Base-by-base conservation (phyloP, 2,113 vertebrate genomes). In the Pseudorasbora parva region DNA sequence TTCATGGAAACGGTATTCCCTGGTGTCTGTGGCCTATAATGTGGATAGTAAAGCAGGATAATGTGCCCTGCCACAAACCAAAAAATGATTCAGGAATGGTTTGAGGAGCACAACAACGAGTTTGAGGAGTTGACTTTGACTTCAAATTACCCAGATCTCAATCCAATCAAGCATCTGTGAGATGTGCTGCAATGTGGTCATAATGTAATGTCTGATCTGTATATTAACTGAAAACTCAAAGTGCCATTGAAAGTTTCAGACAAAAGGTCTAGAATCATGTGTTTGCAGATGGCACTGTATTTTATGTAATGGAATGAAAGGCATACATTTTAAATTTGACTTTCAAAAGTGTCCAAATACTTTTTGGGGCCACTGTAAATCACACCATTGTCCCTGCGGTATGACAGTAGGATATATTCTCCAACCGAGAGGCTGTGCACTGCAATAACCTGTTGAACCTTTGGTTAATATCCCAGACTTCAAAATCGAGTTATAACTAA, bases 381-480 rank as follows among this genome's bases (percentile, higher is more conserved):
- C 41, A 45, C 37, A 43, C 5, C 12, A 43, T 17, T 45, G 76
- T 15, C n/a, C 21, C 41, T 15, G n/a, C n/a, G 21, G 41, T 45
- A 45, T 45, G 41, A 45, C 41, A 72, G n/a, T 45, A n/a, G 19
- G 37, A 69, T 21, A 43, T 43, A 43, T 27, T 54, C 21, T 43
- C 12, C 11, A 60, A 78, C 21, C 17, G 5, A 57, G 17, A 27
- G 74, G 51, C 27, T 57, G 37, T 27, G 25, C 59, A 7, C 41
- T 8, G 57, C 14, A 49, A 74, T 47, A 74, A 74, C 12, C 72
- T 74, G 43, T 74, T 74, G 72, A 74, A 74, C 23, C 23, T 51
- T 43, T 45, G 37, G 12, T 23, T 78, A 41, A 77, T 77, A 57
- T 57, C 47, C 10, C 47, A 33, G 49, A 30, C 68, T 72, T 56